These are phyloP conservation scores for Doris montereyensis DNA, from an alignment of 2,888 invertebrate species.

Conservation along the genomic window DNA sequence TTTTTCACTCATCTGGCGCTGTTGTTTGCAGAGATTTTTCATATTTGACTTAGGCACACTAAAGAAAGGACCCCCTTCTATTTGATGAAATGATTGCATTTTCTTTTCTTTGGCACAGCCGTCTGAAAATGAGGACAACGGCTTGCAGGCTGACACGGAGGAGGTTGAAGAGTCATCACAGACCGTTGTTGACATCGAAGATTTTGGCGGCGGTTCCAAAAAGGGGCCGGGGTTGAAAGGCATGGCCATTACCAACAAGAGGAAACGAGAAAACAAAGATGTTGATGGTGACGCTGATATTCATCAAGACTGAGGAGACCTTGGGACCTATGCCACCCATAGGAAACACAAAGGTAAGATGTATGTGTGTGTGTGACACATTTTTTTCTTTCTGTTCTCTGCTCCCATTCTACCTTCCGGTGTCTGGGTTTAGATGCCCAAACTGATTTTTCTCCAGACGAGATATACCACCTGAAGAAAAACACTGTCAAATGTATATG, in stretches of 20 bases:
- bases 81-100: not conserved
- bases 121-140: too few species aligned
- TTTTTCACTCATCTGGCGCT: too few species aligned
- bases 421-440: too few species aligned
- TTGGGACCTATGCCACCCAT: conserved; percentile 88
- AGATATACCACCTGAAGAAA: too few species aligned
- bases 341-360: conserved; percentile 81
- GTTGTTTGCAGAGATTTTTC: too few species aligned
- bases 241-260: conserved; percentile 75
- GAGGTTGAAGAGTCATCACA: conserved; percentile 32
- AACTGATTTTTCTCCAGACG: too few species aligned
- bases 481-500: too few species aligned
- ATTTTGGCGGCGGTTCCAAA: conserved; percentile 49
- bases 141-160: not conserved
- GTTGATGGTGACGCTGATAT: conserved; percentile 45
- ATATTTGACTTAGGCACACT: too few species aligned
- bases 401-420: too few species aligned
- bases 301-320: conserved; percentile 84
- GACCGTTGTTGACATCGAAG: conserved; percentile 58
- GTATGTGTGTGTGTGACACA: too few species aligned
- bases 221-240: conserved; percentile 17
- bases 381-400: too few species aligned
- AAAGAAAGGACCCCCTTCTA: conserved; percentile 38
- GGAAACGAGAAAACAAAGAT: conserved; percentile 75
- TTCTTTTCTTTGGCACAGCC: too few species aligned